Base-by-base conservation (phyloP, 2,797 vertebrate species). In the Sebastes itinus region DNA sequence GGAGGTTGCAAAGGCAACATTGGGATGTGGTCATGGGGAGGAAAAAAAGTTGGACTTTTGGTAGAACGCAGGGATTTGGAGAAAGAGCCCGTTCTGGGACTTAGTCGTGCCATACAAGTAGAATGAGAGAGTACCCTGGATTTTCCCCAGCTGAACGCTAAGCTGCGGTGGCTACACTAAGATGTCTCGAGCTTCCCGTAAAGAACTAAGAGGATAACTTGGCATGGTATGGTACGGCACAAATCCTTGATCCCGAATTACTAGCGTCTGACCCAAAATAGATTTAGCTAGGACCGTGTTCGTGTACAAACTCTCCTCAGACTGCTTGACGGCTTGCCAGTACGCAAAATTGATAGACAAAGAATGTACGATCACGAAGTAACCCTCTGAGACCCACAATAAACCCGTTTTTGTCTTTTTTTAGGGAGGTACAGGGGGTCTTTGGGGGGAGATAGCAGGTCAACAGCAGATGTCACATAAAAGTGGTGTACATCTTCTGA, bases 221-320 rank as follows among this genome's bases (percentile, higher is more conserved):
- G 79, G 85, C 85, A 81, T 63, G 76, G 82, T 64, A 80, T 49
- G 62, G 61, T 69, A 81, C 32, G 74, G 85, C 73, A 63, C 73
- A 86, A 76, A 82, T 81, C 81, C 84, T 42, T 90, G 86, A 92
- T 89, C 90, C 89, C 79, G 85, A 91, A 92, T 86, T 74, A 81
- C 77, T 63, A 81, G 77, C 9, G 72, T 89, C 88, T 86, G 83
- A 87, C 79, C 83, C 72, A 73, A 85, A 88, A 89, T 78, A 88
- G 70, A 82, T 74, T 78, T 25, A 78, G 65, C 75, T 2, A 20
- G 38, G 13, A 63, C 78, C 8, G 5, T 56, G 69, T 72, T 88
- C 75, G 68, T 69, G 46, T 61, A 18, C 58, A 83, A 66, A 63
- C 58, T 61, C 67, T 58, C 56, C 52, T 46, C 65, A 52, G 33